Evolutionary conservation across 2,888 invertebrate genomes (phyloP).

Genomic region (Sepiola atlantica): DNA sequence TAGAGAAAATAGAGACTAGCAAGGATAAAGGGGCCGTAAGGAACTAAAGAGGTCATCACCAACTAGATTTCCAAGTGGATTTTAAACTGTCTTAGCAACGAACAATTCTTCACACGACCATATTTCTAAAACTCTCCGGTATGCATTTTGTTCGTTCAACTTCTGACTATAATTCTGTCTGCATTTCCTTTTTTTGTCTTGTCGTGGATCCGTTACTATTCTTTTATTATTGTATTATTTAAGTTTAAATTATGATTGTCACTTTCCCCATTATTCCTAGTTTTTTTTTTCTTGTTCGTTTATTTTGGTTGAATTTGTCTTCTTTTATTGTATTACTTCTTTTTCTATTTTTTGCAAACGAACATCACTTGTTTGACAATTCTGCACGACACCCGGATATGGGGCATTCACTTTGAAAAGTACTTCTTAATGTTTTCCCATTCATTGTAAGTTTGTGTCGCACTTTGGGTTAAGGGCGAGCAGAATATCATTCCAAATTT

Average conservation of each 20-base stretch:
- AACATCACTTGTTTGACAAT: not conserved
- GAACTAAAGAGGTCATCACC: too few species aligned
- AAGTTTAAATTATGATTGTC: not conserved
- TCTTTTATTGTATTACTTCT: not conserved
- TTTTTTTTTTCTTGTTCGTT: not conserved
- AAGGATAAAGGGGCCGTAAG: too few species aligned
- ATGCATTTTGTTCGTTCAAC: too few species aligned
- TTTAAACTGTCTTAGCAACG: too few species aligned
- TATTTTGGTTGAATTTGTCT: not conserved
- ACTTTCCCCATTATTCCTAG: not conserved
- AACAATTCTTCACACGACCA: too few species aligned
- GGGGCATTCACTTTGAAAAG: not conserved
- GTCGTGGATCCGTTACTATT: too few species aligned
- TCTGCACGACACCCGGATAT: not conserved
- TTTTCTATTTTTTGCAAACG: not conserved
- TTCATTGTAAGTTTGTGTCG: not conserved
- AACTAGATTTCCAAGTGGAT: too few species aligned
- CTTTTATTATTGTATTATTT: too few species aligned
- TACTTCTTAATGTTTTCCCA: not conserved
- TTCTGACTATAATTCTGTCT: too few species aligned
- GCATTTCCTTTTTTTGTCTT: too few species aligned
- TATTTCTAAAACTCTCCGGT: too few species aligned
- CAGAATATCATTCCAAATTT: not conserved
- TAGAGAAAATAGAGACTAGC: too few species aligned
- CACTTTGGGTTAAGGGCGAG: not conserved